Conservation (phyloP, 64 coral and sea anemone species). For the Catalaphyllia jardinei region DNA sequence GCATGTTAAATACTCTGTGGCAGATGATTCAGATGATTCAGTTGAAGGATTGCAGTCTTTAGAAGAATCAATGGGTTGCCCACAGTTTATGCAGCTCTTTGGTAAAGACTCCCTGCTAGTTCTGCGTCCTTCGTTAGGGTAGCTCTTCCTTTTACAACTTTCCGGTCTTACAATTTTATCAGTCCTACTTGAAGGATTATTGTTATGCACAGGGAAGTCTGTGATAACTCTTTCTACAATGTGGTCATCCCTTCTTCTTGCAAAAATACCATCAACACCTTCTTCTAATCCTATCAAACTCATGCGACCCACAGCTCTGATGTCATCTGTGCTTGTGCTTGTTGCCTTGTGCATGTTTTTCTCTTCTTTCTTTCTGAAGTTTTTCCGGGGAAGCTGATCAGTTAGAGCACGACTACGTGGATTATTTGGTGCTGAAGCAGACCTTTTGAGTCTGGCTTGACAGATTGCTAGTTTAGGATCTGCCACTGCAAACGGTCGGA, state of each 20-base stretch:
- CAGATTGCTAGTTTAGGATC: constrained; percentile 70
- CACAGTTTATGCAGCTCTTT: constrained; percentile 56
- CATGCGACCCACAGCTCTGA: background rate
- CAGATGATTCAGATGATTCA: background rate
- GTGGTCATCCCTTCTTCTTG: background rate
- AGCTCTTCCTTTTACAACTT: constrained; percentile 14
- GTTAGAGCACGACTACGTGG: constrained; percentile 8
- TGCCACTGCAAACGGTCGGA: constrained; percentile 58
- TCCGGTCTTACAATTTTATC: constrained; percentile 49
- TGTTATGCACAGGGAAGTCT: constrained; percentile 51
- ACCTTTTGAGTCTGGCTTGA: constrained; percentile 56
- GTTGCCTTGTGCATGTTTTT: constrained; percentile 36
- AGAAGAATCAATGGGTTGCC: constrained; percentile 13
- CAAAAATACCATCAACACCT: constrained; percentile 27
- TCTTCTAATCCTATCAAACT: constrained; percentile 36
- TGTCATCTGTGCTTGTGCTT: constrained; percentile 41
- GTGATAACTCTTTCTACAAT: constrained; percentile 50
- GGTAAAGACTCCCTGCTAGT: constrained; percentile 29
- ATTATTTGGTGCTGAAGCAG: constrained; percentile 56
- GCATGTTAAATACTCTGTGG: constrained; percentile 5
- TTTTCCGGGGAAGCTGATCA: constrained; percentile 25
- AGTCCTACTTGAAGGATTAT: constrained; percentile 38
- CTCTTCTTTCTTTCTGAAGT: constrained; percentile 26
- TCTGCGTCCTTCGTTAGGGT: background rate
- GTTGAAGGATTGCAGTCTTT: constrained; percentile 6